Conservation (phyloP, 2,113 vertebrate genomes). For the Rhabdomys dilectus region DNA sequence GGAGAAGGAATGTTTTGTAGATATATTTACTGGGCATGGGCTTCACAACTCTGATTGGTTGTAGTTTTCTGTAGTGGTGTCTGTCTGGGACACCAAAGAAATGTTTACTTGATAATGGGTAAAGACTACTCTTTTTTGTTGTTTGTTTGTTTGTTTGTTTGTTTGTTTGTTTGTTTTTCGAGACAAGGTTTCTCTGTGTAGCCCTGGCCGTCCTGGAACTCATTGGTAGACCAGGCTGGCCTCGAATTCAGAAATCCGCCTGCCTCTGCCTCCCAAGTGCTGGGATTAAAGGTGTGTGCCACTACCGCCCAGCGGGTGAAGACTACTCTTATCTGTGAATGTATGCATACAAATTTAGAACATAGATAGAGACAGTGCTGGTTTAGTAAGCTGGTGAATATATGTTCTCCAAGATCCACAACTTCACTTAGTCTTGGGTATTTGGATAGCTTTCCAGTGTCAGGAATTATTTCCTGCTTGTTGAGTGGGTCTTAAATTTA, state of each 20-base stretch:
- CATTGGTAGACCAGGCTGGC: too few relatives aligned
- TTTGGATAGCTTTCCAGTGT: background rate
- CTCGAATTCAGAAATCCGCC: too few relatives aligned
- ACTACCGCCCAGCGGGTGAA: too few relatives aligned
- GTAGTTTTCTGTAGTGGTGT: background rate
- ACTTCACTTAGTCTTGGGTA: background rate
- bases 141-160: too few relatives aligned
- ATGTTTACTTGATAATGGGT: background rate
- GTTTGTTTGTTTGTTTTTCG: too few relatives aligned
- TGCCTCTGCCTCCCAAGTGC: too few relatives aligned
- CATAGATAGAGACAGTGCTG: background rate
- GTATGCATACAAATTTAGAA: background rate
- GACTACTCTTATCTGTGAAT: background rate
- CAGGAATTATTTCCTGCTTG: background rate
- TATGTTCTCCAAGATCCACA: background rate
- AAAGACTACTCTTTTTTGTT: background rate
- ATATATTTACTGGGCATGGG: background rate
- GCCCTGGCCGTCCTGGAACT: too few relatives aligned
- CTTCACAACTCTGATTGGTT: background rate
- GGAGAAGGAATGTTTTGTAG: background rate
- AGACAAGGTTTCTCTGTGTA: too few relatives aligned
- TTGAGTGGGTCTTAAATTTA: background rate
- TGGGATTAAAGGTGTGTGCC: too few relatives aligned
- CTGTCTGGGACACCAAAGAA: background rate
- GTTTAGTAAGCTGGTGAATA: background rate